phyloP scores from a whole-genome alignment of 1,140 invertebrate genomes.

The Nixonia krombeini region DNA sequence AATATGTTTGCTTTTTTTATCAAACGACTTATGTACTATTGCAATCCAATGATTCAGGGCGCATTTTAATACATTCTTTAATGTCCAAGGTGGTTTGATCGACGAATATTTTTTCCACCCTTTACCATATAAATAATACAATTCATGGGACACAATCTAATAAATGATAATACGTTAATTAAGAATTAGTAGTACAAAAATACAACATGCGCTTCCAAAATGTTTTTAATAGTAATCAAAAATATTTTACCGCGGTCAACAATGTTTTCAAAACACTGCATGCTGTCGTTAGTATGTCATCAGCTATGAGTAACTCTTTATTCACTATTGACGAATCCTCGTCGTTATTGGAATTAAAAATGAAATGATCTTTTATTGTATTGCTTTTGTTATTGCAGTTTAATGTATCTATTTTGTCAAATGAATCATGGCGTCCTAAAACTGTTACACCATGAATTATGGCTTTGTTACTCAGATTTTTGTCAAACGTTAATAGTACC shows the following conservation, averaged over 20 bases:
- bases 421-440: slow-evolving; percentile 51
- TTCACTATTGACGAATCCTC: not conserved
- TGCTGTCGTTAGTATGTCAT: slow-evolving; percentile 54
- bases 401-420: slow-evolving; percentile 59
- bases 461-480: slow-evolving; percentile 68
- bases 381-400: slow-evolving; percentile 9
- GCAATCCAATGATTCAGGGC: slow-evolving; percentile 66
- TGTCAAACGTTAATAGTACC: slow-evolving; percentile 65
- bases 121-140: slow-evolving; percentile 57
- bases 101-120: slow-evolving; percentile 58
- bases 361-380: slow-evolving; percentile 17
- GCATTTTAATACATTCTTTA: slow-evolving; percentile 56
- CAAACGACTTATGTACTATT: slow-evolving; percentile 58
- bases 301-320: slow-evolving; percentile 46
- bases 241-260: slow-evolving; percentile 35
- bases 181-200: not conserved
- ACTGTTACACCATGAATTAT: slow-evolving; percentile 58
- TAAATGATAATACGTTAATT: slow-evolving; percentile 7
- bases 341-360: not conserved
- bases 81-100: slow-evolving; percentile 65
- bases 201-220: not conserved
- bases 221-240: not conserved
- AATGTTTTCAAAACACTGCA: slow-evolving; percentile 40
- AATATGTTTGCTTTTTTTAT: slow-evolving; percentile 34
- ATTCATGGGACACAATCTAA: slow-evolving; percentile 62